Conservation (phyloP, 1,140 invertebrate genomes). For the Rhagoletis pomonella region DNA sequence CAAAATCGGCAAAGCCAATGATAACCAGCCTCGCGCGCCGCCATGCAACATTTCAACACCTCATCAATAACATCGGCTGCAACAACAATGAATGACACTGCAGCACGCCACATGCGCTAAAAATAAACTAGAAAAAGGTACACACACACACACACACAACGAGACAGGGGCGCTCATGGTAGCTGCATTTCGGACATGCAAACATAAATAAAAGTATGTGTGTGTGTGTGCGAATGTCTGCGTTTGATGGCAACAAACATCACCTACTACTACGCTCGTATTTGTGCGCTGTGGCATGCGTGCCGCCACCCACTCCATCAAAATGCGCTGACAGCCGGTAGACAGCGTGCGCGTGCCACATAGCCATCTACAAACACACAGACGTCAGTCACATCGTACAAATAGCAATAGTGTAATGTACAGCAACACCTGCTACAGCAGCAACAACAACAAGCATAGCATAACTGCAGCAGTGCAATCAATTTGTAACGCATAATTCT, state of each 20-base stretch:
- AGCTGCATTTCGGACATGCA: constrained; percentile 31
- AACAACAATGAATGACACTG: neutral
- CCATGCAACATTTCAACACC: constrained; percentile 28
- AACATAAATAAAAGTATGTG: constrained; percentile 42
- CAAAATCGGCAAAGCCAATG: neutral
- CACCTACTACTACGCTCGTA: too few species aligned
- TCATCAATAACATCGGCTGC: constrained; percentile 33
- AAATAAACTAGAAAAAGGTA: too few species aligned
- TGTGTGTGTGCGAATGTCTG: neutral
- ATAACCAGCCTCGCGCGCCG: neutral
- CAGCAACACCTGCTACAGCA: neutral
- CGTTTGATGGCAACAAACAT: neutral
- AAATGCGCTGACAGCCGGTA: constrained; percentile 30
- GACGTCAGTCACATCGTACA: neutral
- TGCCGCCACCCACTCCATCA: constrained; percentile 48
- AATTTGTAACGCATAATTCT: constrained; percentile 39
- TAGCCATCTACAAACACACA: constrained; percentile 5
- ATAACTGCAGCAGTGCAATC: constrained; percentile 6
- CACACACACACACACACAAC: neutral
- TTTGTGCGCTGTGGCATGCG: constrained; percentile 1
- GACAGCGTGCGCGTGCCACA: constrained; percentile 42
- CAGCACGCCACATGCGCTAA: neutral
- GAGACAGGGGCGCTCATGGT: neutral
- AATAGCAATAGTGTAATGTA: neutral
- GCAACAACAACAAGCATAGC: neutral